phyloP scores from a whole-genome alignment of 2,113 vertebrate species.

The Heterotis niloticus region DNA sequence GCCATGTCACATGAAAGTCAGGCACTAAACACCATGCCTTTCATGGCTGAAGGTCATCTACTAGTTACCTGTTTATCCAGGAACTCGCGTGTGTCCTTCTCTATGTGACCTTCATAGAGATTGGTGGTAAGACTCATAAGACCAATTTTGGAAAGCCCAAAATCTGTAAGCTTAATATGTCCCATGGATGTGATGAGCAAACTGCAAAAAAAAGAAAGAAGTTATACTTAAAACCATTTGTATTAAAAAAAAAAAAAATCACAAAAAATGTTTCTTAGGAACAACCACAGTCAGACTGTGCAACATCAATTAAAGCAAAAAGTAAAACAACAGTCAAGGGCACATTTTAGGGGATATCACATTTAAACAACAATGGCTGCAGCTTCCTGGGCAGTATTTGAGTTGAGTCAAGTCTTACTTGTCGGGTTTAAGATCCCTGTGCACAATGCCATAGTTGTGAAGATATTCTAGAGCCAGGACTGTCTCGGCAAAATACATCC shows the following conservation, averaged over 20 bases:
- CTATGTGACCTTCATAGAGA: constrained; percentile 90
- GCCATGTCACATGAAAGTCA: not conserved
- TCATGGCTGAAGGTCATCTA: not conserved
- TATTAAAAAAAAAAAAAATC: not conserved
- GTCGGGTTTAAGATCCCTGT: constrained; percentile 95
- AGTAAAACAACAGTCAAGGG: not conserved
- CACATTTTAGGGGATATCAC: not conserved
- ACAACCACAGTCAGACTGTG: too few species aligned
- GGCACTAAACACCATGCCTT: not conserved
- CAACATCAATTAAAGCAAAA: not conserved
- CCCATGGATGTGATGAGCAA: constrained; percentile 92
- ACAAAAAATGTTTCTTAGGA: too few species aligned
- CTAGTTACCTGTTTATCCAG: constrained; percentile 84
- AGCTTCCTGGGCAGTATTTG: not conserved
- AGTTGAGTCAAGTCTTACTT: constrained; percentile 66
- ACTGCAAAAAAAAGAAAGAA: constrained; percentile 52
- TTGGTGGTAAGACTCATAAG: constrained; percentile 97
- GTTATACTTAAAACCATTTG: not conserved
- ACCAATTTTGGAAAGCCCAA: constrained; percentile 90
- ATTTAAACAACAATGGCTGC: not conserved
- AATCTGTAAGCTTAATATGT: constrained; percentile 94
- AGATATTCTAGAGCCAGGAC: constrained; percentile 76
- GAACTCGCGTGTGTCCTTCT: constrained; percentile 90
- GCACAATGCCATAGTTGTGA: too few species aligned
- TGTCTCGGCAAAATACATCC: constrained; percentile 94